These are phyloP conservation scores for Mythimna albipuncta DNA, from an alignment of 2,888 invertebrate genomes.

Conservation along the genomic window DNA sequence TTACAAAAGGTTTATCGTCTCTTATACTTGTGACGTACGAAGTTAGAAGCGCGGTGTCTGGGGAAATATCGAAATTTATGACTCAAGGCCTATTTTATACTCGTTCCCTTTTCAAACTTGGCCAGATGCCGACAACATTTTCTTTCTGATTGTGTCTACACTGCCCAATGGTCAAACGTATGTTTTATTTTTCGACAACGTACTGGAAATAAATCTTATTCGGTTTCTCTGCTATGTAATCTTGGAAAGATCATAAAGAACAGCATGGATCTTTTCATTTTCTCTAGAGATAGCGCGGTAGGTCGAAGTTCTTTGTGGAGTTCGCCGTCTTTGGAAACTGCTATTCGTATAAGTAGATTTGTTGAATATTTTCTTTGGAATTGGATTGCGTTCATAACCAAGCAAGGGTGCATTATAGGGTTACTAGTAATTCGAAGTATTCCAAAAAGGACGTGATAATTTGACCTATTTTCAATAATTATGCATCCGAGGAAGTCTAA, in stretches of 20 bases:
- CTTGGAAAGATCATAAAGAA: constrained; percentile 25
- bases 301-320: constrained; percentile 43
- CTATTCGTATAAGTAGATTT: constrained; percentile 46
- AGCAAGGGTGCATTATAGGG: too few relatives aligned
- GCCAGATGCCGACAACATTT: constrained; percentile 42
- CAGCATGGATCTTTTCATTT: constrained; percentile 25
- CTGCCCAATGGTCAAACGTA: constrained; percentile 41
- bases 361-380: constrained; percentile 46
- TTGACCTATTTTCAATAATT: too few relatives aligned
- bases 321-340: constrained; percentile 32
- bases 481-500: too few relatives aligned
- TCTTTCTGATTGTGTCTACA: constrained; percentile 44
- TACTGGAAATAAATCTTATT: constrained; percentile 28
- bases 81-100: constrained; percentile 51
- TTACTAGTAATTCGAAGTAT: too few relatives aligned
- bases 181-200: constrained; percentile 33
- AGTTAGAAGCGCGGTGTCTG: constrained; percentile 51
- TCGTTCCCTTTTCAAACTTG: constrained; percentile 56
- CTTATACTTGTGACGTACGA: constrained; percentile 47
- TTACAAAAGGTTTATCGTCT: constrained; percentile 55
- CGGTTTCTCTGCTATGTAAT: constrained; percentile 18
- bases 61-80: constrained; percentile 65
- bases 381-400: constrained; percentile 45
- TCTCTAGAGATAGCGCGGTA: constrained; percentile 19
- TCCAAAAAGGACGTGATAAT: too few relatives aligned